Evolutionary conservation across 2,888 invertebrate species (phyloP).

Genomic region (Podabrus alpinus): DNA sequence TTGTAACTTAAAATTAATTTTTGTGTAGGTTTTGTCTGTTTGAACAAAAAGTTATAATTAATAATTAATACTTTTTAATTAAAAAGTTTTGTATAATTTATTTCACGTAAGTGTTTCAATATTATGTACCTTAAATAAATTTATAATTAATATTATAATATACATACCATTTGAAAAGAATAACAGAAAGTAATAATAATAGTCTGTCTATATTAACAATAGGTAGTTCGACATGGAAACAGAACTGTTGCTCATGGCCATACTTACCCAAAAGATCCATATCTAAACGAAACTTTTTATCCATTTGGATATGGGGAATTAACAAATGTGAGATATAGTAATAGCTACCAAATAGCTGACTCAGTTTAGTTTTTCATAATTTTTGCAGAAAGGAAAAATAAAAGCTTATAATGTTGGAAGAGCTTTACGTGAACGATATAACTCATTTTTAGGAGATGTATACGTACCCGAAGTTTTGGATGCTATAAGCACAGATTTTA

Average conservation of each 20-base stretch:
- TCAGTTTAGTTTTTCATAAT: background rate
- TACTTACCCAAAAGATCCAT: constrained; percentile 55
- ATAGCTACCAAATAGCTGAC: background rate
- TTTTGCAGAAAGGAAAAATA: constrained; percentile 40
- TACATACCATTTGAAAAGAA: too few species aligned
- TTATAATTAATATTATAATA: too few species aligned
- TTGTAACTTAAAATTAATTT: too few species aligned
- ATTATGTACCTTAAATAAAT: too few species aligned
- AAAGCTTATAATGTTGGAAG: constrained; percentile 62
- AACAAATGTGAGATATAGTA: constrained; percentile 56
- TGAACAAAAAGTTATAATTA: too few species aligned
- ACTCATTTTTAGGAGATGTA: constrained; percentile 60
- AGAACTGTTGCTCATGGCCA: constrained; percentile 66
- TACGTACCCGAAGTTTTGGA: constrained; percentile 62
- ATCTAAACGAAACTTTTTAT: constrained; percentile 51
- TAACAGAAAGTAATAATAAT: too few species aligned
- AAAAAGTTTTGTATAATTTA: too few species aligned
- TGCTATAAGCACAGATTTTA: constrained; percentile 69
- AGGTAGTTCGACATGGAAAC: constrained; percentile 68
- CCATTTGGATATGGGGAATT: constrained; percentile 59
- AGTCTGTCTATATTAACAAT: too few species aligned
- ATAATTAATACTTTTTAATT: too few species aligned
- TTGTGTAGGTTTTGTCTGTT: too few species aligned
- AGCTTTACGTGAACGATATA: constrained; percentile 65
- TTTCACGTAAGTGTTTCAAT: too few species aligned